phyloP scores from a whole-genome alignment of 2,888 invertebrate species.

The Stenotaenia linearis region DNA sequence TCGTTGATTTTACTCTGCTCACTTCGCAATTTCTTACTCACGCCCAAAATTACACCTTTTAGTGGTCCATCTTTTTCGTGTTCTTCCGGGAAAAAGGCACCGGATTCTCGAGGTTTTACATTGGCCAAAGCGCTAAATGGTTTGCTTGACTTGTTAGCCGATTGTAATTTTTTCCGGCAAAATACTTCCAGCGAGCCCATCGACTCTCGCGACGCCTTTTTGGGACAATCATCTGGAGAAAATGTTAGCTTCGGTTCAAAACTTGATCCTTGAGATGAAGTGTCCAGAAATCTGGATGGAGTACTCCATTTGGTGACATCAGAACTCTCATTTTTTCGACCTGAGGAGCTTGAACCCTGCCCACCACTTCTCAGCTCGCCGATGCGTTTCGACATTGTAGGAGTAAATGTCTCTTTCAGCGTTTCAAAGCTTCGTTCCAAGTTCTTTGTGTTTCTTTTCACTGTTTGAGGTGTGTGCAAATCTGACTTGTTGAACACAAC shows the following conservation, averaged over 20 bases:
- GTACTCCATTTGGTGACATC: constrained; percentile 38
- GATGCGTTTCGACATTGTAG: background rate
- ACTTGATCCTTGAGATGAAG: constrained; percentile 38
- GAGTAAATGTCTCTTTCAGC: background rate
- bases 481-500: no score
- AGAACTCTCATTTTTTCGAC: background rate
- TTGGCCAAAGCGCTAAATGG: background rate
- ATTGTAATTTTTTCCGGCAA: no score
- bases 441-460: background rate
- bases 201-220: no score
- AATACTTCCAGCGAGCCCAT: no score
- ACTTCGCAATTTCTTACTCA: constrained; percentile 46
- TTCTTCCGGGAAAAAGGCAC: background rate
- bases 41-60: constrained; percentile 46
- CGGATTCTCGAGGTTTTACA: background rate
- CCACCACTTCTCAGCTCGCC: background rate
- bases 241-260: constrained; percentile 42
- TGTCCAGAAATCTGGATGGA: constrained; percentile 43
- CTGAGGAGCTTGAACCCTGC: background rate
- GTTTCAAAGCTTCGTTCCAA: background rate
- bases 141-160: no score
- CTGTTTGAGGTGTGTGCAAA: no score
- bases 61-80: constrained; percentile 39
- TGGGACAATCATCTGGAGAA: background rate
- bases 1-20: constrained; percentile 46